Evolutionary conservation across 2,113 vertebrate genomes (phyloP).

Genomic region (Sinocyclocheilus maitianheensis): DNA sequence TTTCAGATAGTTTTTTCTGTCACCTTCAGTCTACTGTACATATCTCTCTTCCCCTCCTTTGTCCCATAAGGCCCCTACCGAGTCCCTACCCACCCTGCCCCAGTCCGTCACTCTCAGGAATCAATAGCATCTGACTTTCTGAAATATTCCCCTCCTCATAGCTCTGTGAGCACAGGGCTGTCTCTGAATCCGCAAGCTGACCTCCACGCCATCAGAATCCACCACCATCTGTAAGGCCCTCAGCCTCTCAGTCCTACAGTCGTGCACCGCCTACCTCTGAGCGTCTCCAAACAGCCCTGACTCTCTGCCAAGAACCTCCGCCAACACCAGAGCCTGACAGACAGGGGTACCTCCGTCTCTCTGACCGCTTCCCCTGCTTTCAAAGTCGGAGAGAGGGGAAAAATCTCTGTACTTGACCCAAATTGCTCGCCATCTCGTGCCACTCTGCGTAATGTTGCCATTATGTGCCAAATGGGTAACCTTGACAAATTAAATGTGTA

Average conservation of each 20-base stretch:
- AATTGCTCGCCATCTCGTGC: constrained; percentile 22
- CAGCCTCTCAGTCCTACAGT: constrained; percentile 43
- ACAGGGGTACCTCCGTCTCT: constrained; percentile 5
- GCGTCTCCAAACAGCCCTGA: constrained; percentile 40
- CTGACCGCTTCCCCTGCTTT: constrained; percentile 8
- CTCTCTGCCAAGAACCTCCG: constrained; percentile 21
- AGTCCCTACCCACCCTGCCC: not conserved
- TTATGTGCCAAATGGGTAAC: constrained; percentile 42
- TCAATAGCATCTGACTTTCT: constrained; percentile 7
- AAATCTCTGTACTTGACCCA: constrained; percentile 44
- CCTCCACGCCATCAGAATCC: constrained; percentile 55
- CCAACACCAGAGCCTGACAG: constrained; percentile 42
- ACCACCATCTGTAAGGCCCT: constrained; percentile 57
- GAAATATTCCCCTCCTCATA: constrained; percentile 17
- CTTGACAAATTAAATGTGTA: constrained; percentile 38
- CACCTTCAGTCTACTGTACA: not conserved
- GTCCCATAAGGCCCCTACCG: not conserved
- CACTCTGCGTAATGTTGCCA: constrained; percentile 1
- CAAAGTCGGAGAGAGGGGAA: constrained; percentile 23
- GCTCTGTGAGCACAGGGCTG: constrained; percentile 1
- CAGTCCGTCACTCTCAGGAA: not conserved
- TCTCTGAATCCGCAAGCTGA: constrained; percentile 53
- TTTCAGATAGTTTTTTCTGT: not conserved
- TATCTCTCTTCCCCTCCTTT: not conserved
- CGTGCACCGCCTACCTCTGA: not conserved